Conservation (phyloP, 1,140 invertebrate species). For the Nixonia krombeini region DNA sequence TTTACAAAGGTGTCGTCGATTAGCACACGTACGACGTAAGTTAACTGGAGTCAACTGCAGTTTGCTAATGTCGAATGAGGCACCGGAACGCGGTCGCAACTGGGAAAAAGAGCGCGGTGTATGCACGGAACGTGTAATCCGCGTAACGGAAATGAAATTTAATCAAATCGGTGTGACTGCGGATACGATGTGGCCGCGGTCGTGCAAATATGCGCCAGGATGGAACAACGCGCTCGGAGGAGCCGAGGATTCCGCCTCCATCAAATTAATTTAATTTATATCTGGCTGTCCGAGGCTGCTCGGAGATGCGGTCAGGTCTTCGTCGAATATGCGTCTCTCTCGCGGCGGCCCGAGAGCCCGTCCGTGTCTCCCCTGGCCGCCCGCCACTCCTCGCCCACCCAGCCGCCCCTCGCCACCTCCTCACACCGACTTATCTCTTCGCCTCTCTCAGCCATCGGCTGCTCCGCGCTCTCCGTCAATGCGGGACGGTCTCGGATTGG, state of each 20-base stretch:
- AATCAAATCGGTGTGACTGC: slow-evolving; percentile 59
- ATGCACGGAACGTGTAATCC: slow-evolving; percentile 42
- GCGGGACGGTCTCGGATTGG: slow-evolving; percentile 32
- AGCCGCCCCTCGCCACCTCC: background rate
- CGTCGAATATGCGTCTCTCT: slow-evolving; percentile 24
- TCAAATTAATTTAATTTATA: slow-evolving; percentile 70
- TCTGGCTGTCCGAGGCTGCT: slow-evolving; percentile 54
- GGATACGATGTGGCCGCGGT: slow-evolving; percentile 48
- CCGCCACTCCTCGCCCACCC: slow-evolving; percentile 5
- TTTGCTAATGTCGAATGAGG: too few species aligned
- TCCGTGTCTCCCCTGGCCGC: slow-evolving; percentile 20
- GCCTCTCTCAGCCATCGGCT: slow-evolving; percentile 15
- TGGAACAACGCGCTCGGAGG: slow-evolving; percentile 26
- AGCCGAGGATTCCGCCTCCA: slow-evolving; percentile 54
- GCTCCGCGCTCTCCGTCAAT: slow-evolving; percentile 19
- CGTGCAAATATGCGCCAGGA: slow-evolving; percentile 55
- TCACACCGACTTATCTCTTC: slow-evolving; percentile 22
- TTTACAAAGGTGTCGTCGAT: too few species aligned
- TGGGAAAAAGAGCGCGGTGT: too few species aligned
- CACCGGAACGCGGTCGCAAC: too few species aligned
- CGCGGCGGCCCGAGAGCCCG: slow-evolving; percentile 24
- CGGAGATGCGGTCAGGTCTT: slow-evolving; percentile 52
- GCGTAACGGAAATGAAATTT: slow-evolving; percentile 59
- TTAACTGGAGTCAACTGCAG: too few species aligned
- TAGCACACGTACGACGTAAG: too few species aligned